phyloP scores from a whole-genome alignment of 2,113 vertebrate species.

The Spilogale gracilis region DNA sequence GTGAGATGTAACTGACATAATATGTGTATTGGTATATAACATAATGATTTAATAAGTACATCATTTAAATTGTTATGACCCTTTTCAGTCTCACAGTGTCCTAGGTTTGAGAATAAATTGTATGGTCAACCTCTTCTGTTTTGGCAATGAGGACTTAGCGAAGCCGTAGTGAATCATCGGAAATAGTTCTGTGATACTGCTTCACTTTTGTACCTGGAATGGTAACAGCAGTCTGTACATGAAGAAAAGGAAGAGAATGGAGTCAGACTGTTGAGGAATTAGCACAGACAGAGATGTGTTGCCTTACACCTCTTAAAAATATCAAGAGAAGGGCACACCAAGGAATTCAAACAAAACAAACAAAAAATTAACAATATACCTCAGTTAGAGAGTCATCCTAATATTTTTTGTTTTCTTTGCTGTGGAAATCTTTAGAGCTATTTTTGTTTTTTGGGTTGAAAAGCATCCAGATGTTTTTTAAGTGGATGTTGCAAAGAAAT shows the following conservation, averaged over 20 bases:
- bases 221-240: neutral
- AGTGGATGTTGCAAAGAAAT: neutral
- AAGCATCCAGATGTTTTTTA: neutral
- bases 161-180: neutral
- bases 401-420: neutral
- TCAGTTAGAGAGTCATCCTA: neutral
- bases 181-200: neutral
- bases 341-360: neutral
- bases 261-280: neutral
- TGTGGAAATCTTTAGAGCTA: neutral
- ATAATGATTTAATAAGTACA: neutral
- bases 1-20: neutral
- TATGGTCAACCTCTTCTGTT: neutral
- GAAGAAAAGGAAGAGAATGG: neutral
- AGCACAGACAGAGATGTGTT: neutral
- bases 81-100: neutral
- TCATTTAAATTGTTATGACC: neutral
- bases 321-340: neutral
- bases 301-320: neutral
- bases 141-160: neutral
- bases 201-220: neutral
- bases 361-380: neutral
- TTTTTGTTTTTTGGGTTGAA: neutral
- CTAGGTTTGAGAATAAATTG: neutral
- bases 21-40: neutral